Conservation (phyloP, 2,797 vertebrate species). For the Morus bassanus region DNA sequence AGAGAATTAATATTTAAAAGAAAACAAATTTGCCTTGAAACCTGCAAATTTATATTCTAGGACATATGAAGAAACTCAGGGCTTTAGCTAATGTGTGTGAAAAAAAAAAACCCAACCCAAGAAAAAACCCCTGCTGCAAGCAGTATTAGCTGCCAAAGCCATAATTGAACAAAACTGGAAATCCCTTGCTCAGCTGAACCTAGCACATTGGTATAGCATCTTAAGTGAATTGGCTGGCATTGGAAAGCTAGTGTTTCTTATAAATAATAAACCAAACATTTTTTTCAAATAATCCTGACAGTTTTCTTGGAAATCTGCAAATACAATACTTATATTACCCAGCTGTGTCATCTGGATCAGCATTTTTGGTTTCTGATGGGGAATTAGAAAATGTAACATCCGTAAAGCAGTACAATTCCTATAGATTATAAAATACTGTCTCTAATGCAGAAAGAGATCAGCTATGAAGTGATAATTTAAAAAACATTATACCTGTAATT, state of each 20-base stretch:
- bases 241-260: not conserved
- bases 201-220: not conserved
- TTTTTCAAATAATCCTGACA: constrained; percentile 19
- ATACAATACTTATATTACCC: not conserved
- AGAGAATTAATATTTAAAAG: not conserved
- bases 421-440: not conserved
- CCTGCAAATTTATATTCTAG: not conserved
- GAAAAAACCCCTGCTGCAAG: not conserved
- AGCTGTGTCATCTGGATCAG: not conserved
- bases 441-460: not conserved
- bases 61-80: not conserved
- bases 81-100: not conserved
- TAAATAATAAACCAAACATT: constrained; percentile 15
- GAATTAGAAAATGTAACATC: not conserved
- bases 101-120: not conserved
- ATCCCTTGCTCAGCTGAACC: constrained; percentile 19
- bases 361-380: not conserved
- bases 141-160: constrained; percentile 10
- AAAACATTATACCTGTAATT: not conserved
- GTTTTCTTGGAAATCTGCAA: constrained; percentile 54
- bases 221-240: constrained; percentile 53
- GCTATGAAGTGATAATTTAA: not conserved
- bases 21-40: not conserved
- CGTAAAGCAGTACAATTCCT: not conserved
- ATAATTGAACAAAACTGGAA: constrained; percentile 30